Base-by-base conservation (phyloP, 2,888 invertebrate species). In the Volucella bombylans region DNA sequence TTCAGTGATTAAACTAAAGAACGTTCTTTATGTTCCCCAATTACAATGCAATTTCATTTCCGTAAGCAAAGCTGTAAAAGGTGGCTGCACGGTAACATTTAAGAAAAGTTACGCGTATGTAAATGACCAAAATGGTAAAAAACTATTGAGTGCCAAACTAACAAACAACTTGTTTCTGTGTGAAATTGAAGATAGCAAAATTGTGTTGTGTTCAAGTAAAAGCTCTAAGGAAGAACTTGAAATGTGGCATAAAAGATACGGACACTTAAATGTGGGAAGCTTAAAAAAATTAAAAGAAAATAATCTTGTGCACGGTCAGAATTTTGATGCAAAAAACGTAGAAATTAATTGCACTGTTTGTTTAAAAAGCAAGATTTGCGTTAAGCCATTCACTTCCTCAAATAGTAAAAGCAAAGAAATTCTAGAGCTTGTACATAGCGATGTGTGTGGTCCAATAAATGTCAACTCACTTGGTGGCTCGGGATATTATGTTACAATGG, bases 11-110 rank as follows among this genome's bases (percentile, higher is more conserved):
- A 52, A 52, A 52, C 15, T 52, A 52, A 4, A 52, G 14, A 52
- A 15, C 15, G 1, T 11, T n/a, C 18, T 52, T 15, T 52, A 52
- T 52, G 52, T 52, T 2, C 52, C n/a, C 11, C 8, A 52, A 52
- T 18, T 18, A 1, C 18, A 18, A 18, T 18, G 18, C 9, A 86
- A 82, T 52, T 86, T 87, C 47, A 78, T 80, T 43, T 85, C 79
- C 9, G 54, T 86, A 0, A 79, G 77, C 14, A 86, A 86, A 81
- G 79, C 77, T 14, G 52, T 50, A 55, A 55, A 23, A 10, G 38
- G 38, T 41, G 74, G 76, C n/a, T 52, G 54, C n/a, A 45, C 47
- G 15, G 72, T 82, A 14, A 57, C 64, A 6, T 86, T 86, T 54
- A 61, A 71, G 11, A 45, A 61, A 39, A 57, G 49, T 41, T 45